Conservation (phyloP, 2,888 invertebrate species). For the Amphipoea lucens region DNA sequence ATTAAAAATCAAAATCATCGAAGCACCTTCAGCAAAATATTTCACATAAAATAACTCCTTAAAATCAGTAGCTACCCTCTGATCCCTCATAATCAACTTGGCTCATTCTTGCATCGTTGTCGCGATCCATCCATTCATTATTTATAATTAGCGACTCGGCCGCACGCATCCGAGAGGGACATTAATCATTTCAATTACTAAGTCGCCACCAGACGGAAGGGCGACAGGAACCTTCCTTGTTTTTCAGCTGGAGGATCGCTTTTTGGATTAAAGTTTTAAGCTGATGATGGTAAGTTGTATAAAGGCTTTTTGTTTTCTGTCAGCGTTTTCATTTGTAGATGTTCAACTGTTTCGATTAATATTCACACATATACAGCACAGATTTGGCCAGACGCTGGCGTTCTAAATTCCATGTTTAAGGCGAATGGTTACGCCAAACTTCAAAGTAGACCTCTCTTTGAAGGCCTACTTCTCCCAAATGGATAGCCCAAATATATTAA, state of each 20-base stretch:
- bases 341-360: constrained; percentile 6
- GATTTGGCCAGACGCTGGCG: no score
- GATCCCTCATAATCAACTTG: constrained; percentile 56
- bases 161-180: constrained; percentile 70
- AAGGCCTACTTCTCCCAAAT: no score
- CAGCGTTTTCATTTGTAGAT: constrained; percentile 18
- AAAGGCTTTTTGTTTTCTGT: constrained; percentile 13
- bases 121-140: constrained; percentile 78
- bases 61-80: constrained; percentile 38
- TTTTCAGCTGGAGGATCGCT: constrained; percentile 48
- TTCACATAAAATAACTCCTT: constrained; percentile 16
- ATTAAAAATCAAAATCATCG: neutral
- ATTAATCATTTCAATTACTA: constrained; percentile 83
- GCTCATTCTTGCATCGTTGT: constrained; percentile 51
- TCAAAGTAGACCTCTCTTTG: no score
- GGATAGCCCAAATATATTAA: no score
- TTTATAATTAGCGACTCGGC: constrained; percentile 82
- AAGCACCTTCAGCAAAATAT: neutral
- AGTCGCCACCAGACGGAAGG: constrained; percentile 64
- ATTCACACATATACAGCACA: no score
- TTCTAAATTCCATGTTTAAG: no score
- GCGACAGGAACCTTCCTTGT: constrained; percentile 66
- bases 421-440: no score
- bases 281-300: constrained; percentile 25
- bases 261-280: constrained; percentile 52